Evolutionary conservation across 30 jellyfish, hydroid and myxozoan genomes (phyloP), one percentile per base, ranked within the genome.

Genomic region (Sanderia malayensis): DNA sequence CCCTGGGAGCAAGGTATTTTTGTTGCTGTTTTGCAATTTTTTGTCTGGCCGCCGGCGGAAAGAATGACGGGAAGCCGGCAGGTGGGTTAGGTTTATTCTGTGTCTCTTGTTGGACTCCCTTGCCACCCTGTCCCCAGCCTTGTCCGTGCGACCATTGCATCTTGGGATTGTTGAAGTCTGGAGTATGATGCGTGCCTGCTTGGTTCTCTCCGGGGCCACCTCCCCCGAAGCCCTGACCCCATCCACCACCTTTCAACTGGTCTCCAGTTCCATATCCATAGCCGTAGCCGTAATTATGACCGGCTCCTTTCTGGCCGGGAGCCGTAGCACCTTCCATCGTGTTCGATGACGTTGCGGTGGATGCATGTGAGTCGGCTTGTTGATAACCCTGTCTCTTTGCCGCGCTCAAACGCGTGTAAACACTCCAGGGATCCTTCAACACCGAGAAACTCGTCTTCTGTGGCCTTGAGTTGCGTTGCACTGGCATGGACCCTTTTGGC

Each of bases 81-180:
- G 80, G 80, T 0, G 82, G 86, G 1, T 77, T 69, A 28, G 93
- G 85, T 30, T 66, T 61, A 61, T 61, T 29, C 58, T 70, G 76
- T 28, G 41, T 68, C 44, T 63, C 74, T 44, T 69, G 93, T 24
- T 46, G 46, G 20, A 66, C 80, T 4, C 81, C 85, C 15, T 70
- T 70, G 31, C 93, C 93, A 3, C 93, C 93, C 44, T 81, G 93
- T 1, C 93, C 93, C 93, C 93, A 81, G 1, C 93, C 93, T 46
- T 69, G 80, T 1, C 93, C 93, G 15, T 76, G 88, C 13, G 71
- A 69, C 88, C 88, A 76, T 59, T 76, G 74, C 80, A 31, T 47
- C 1, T 71, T 46, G 15, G 71, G 71, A 31, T 70, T 81, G 24
- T 44, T 61, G 52, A 69, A 58, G 58, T 81, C 93, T 0, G 84